phyloP scores from a whole-genome alignment of 2,888 invertebrate genomes.

The Abrostola tripartita region DNA sequence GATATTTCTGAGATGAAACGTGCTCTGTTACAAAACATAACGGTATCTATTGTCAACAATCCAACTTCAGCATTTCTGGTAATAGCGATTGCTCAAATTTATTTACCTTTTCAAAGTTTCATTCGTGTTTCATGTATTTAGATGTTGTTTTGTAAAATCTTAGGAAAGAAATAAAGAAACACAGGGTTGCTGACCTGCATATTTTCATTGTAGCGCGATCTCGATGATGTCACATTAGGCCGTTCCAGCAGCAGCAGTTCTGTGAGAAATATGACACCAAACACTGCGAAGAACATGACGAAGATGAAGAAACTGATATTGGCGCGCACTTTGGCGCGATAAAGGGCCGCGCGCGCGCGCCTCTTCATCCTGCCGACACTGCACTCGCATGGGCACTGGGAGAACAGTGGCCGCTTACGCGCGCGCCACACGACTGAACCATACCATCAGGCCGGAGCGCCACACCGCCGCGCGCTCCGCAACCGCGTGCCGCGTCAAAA shows the following conservation, averaged over 20 bases:
- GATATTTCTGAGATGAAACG: constrained; percentile 5
- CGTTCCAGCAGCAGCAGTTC: constrained; percentile 91
- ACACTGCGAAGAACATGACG: constrained; percentile 96
- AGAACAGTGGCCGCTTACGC: constrained; percentile 64
- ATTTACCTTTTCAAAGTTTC: not conserved
- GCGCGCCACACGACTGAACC: constrained; percentile 72
- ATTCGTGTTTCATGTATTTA: not conserved
- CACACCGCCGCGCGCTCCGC: constrained; percentile 62
- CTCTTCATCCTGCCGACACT: constrained; percentile 81
- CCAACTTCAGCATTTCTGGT: not conserved
- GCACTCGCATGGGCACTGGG: constrained; percentile 71
- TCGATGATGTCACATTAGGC: constrained; percentile 86
- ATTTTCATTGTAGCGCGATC: constrained; percentile 91
- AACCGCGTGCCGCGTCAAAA: constrained; percentile 65
- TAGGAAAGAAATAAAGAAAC: constrained; percentile 17
- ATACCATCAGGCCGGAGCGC: constrained; percentile 70
- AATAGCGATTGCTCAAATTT: not conserved
- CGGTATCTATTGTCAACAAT: constrained; percentile 9
- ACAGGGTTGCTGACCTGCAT: constrained; percentile 83
- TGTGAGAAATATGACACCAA: constrained; percentile 95
- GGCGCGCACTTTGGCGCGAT: constrained; percentile 92
- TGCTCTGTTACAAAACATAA: constrained; percentile 11
- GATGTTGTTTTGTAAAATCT: constrained; percentile 7
- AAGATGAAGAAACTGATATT: constrained; percentile 97
- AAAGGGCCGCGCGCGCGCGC: constrained; percentile 82